Evolutionary conservation across 2,797 vertebrate species (phyloP), one percentile per base, ranked within the genome.

Genomic region (Poeciliopsis gracilis): DNA sequence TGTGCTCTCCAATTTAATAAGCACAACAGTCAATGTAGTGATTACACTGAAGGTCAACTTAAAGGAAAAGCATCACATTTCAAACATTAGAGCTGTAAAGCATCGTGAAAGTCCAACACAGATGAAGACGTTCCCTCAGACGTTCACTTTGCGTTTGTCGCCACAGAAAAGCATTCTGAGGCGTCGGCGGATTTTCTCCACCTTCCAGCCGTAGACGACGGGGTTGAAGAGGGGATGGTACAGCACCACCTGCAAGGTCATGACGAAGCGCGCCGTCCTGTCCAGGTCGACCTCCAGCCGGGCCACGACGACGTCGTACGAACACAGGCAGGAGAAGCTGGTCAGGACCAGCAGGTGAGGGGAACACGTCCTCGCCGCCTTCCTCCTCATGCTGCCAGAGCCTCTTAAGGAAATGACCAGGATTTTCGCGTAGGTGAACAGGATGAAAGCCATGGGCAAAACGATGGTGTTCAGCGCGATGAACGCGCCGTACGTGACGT

Each of bases 141-240:
- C 33, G 20, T 23, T 38, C 12, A 66, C 13, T 38, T 5, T 38
- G 7, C 45, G 41, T 59, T 59, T 41, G 73, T 59, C 36, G 15
- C 30, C n/a, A 75, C 5, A 43, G 41, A 43, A 83, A 72, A 57
- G 5, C 9, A 2, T 73, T 41, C 28, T 75, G 0, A 88, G 47
- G 23, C 57, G 79, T 75, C 76, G 76, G n/a, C 28, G 67, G 9
- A 90, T 90, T 55, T 84, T 67, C 51, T 81, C 86, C 82, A 87
- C 79, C 18, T 86, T 88, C 0, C 88, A 57, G 13, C 88, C 88
- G 2, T 90, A 90, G 0, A 90, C 83, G 16, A 88, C 28, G 0
- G 88, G 88, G 55, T 90, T 90, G 12, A 86, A 85, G 1, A 90
- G 47, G 47, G 83, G 80, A 4, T 87, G 57, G 63, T 77, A 90